Evolutionary conservation across 2,888 invertebrate species (phyloP).

Genomic region (Carterocephalus palaemon): DNA sequence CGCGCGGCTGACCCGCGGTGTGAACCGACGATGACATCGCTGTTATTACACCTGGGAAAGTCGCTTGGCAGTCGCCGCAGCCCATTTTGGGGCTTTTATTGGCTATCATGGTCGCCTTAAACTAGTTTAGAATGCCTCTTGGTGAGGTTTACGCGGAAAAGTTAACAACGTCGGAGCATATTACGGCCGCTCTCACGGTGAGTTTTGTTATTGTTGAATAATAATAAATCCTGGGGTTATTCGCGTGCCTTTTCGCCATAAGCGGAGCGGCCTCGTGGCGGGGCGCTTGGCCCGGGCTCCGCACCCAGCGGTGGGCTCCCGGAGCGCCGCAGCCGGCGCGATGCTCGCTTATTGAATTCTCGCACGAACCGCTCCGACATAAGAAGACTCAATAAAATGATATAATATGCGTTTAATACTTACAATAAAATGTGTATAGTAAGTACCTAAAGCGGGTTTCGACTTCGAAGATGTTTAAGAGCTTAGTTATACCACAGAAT

Average conservation of each 20-base stretch:
- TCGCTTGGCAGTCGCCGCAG: slow-evolving; percentile 59
- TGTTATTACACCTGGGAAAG: slow-evolving; percentile 66
- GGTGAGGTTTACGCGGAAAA: slow-evolving; percentile 63
- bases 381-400: slow-evolving; percentile 24
- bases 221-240: slow-evolving; percentile 49
- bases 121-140: slow-evolving; percentile 69
- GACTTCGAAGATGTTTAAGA: too few species aligned
- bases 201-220: slow-evolving; percentile 48
- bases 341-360: slow-evolving; percentile 61
- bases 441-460: too few species aligned
- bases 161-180: slow-evolving; percentile 47
- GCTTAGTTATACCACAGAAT: too few species aligned
- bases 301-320: slow-evolving; percentile 62
- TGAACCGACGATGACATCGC: slow-evolving; percentile 48
- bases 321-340: slow-evolving; percentile 39
- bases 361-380: slow-evolving; percentile 49
- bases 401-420: background rate
- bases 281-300: slow-evolving; percentile 44
- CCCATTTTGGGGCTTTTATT: slow-evolving; percentile 70
- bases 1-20: slow-evolving; percentile 51
- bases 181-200: slow-evolving; percentile 64
- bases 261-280: slow-evolving; percentile 50
- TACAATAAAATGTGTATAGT: too few species aligned
- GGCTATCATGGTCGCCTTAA: slow-evolving; percentile 67
- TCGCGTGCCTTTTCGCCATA: slow-evolving; percentile 69